Base-by-base conservation (phyloP, 2,113 vertebrate genomes). In the Centropus unirufus region DNA sequence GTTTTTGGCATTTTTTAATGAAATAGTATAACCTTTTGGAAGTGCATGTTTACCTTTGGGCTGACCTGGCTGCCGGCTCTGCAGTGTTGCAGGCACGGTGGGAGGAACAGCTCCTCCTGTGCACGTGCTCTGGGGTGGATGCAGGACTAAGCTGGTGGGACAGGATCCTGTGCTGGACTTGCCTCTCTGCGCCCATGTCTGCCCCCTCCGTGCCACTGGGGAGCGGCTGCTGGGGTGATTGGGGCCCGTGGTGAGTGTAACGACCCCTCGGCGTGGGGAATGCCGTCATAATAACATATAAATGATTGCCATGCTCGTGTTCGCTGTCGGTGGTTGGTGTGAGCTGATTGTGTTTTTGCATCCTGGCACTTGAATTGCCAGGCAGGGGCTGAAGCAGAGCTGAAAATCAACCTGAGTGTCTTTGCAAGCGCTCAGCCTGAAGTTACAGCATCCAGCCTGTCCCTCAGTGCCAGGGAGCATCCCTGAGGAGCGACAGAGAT, bases 221-320 rank as follows among this genome's bases (percentile, higher is more conserved):
- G 64, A 78, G 89, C 11, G 10, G 54, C 55, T 74, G 36, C 72
- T 49, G 29, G 90, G 90, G 91, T 84, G 62, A 72, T 73, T 8
- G 39, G 96, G 64, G 78, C 89, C 36, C 30, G 29, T 16, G 39
- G 52, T 93, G 87, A 83, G 76, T 91, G 91, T 94, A 89, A 81
- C 12, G 64, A 21, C 0, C 1, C 29, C 95, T 69, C 84, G 62
- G 94, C 23, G 24, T 21, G 2, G 51, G 87, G 3, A 20, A 69
- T 54, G 74, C 80, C 81, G 86, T 83, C 94, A 77, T 95, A 83
- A 92, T 92, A 96, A 83, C 78, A 95, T 95, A 94, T 94, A 82
- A 94, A 86, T 93, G 80, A 91, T 94, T 51, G 0, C 27, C 2
- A 32, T 76, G 83, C 58, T 92, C 92, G 83, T 87, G 51, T 15